Base-by-base conservation (phyloP, 2,113 vertebrate genomes). In the Coreoperca whiteheadi region DNA sequence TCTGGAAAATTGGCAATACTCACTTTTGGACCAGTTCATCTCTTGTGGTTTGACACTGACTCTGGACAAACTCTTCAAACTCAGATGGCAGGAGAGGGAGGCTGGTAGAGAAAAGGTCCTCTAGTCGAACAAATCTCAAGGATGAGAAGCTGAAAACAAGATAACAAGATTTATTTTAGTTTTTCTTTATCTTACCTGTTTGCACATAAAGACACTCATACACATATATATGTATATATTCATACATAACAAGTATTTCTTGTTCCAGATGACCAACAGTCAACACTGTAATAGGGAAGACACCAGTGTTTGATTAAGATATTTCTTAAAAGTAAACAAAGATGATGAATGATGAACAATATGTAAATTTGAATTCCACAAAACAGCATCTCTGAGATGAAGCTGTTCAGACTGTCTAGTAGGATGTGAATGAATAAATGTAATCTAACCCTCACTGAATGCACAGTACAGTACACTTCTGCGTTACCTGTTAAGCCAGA, bases 401-500 rank as follows among this genome's bases (percentile, higher is more conserved):
- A 28, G 20, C 56, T 56, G 30, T 23, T 56, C 2, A 51, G 51
- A 57, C 6, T 59, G n/a, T 30, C 37, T 21, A 28, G 53, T 12
- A 28, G 9, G 23, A 72, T 57, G 18, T 72, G 23, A 39, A 25
- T 25, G 23, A 39, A 59, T 34, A 15, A 63, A 25, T 61, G 18
- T 5, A 57, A 56, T 54, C 18, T 50, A n/a, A 28, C 3, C 14
- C 50, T 50, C 7, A 25, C 25, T 71, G 43, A 64, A 69, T 18
- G 8, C 20, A 77, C 43, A 60, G 12, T 8, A 51, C 6, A 56
- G 28, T 60, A 63, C 34, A 30, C 1, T 15, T 43, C 46, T 71
- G 18, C 6, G 93, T 95, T 96, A 98, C 98, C 95, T 94, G 77
- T 91, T 84, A 79, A 96, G 82, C 97, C 98, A 99, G 75, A 97